Evolutionary conservation across 2,797 vertebrate species (phyloP), one percentile per base, ranked within the genome.

Genomic region (Clamator glandarius): DNA sequence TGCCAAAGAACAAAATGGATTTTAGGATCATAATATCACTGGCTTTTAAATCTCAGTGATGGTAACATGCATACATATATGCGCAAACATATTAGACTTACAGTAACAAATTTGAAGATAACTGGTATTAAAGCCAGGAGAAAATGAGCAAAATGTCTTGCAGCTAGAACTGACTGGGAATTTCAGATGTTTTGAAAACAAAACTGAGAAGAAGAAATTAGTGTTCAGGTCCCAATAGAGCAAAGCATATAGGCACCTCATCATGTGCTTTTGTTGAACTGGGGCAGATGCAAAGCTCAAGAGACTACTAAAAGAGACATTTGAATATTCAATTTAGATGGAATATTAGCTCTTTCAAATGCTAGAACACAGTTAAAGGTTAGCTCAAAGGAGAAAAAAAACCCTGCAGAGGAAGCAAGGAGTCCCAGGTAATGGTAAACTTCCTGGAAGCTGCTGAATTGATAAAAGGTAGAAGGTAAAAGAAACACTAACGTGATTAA

Each of bases 281-380:
- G 82, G 51, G 51, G 58, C 0, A 0, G 54, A 84, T 58, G 73
- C 35, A 92, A 77, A 68, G 26, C 84, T 88, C 76, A 16, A 51
- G 84, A 75, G 94, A 91, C 36, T 67, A 25, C 36, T 68, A 20
- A 50, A 93, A 51, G 52, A 62, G 58, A 87, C 59, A 79, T 74
- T 80, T 74, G 89, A 85, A 84, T 92, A 91, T 82, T 95, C 58
- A 76, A 33, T 92, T 85, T 55, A 83, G 69, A 79, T 7, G 12
- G 77, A 88, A 72, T 75, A 93, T 54, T 81, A 76, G 83, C 83
- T 87, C 58, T 92, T 93, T 81, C 28, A 81, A 95, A 84, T 66
- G 89, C n/a, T 59, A 91, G 41, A 92, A 74, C 70, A 85, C 94
- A 77, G 66, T 75, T 82, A 88, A 95, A 87, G 84, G 58, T 75